These are phyloP conservation scores for Laupala kohalensis DNA, from an alignment of 1,140 invertebrate genomes.

Conservation along the genomic window DNA sequence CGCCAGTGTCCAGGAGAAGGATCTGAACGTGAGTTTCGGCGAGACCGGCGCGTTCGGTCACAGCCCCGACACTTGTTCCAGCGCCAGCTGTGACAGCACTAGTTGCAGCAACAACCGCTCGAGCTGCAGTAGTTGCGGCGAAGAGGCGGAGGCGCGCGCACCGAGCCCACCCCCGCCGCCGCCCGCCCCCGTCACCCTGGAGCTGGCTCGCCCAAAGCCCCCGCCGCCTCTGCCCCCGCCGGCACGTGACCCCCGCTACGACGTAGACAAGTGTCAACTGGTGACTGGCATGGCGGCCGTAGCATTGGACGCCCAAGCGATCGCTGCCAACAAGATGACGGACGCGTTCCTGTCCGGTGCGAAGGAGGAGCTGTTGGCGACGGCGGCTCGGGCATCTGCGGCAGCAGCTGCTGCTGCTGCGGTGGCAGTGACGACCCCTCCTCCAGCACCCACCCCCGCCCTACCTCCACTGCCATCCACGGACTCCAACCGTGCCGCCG, in stretches of 20 bases:
- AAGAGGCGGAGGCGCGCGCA: too few species aligned
- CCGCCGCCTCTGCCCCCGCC: too few species aligned
- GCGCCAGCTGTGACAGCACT: background rate
- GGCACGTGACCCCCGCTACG: background rate
- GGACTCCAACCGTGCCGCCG: slow-evolving; percentile 16
- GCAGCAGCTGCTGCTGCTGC: background rate
- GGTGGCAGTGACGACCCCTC: background rate
- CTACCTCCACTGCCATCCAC: slow-evolving; percentile 12
- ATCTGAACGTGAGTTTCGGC: slow-evolving; percentile 1
- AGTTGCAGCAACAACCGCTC: background rate
- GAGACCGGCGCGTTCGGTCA: background rate
- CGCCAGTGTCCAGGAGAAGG: background rate
- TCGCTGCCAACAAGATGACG: slow-evolving; percentile 17
- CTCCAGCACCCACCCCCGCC: background rate
- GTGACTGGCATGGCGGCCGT: slow-evolving; percentile 19
- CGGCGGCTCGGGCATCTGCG: background rate
- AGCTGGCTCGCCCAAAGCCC: background rate
- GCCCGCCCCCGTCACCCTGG: background rate
- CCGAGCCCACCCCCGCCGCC: background rate
- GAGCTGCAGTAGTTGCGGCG: background rate
- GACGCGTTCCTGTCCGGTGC: slow-evolving; percentile 23
- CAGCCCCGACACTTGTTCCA: background rate
- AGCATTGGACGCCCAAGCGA: slow-evolving; percentile 11
- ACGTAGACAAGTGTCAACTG: slow-evolving; percentile 6
- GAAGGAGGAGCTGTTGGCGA: slow-evolving; percentile 20